A percentile compares a stretch with the other conserved stretches of the same genome.
Evolutionary conservation across 2,113 vertebrate genomes (phyloP).

Genomic region (Scalopus aquaticus): DNA sequence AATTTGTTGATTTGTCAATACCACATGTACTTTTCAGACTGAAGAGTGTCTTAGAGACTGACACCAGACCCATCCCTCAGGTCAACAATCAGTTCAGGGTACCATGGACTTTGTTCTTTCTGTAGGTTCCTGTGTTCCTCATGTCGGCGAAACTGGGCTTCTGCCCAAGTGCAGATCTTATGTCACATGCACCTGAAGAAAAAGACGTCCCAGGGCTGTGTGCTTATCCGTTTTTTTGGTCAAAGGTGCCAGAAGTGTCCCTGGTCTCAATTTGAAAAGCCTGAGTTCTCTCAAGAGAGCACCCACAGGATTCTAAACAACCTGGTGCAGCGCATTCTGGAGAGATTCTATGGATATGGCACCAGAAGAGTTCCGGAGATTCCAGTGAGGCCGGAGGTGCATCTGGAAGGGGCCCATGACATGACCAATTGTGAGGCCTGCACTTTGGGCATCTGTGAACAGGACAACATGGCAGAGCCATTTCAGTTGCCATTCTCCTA

Average conservation of each 20-base stretch:
- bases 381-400: background rate
- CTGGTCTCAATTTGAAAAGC: slow-evolving; percentile 36
- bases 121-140: slow-evolving; percentile 58
- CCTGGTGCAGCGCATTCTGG: background rate
- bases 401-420: slow-evolving; percentile 45
- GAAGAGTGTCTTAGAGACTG: background rate
- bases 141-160: slow-evolving; percentile 36
- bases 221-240: slow-evolving; percentile 39
- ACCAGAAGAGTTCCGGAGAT: background rate
- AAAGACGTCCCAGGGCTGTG: background rate
- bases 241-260: slow-evolving; percentile 66
- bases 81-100: background rate
- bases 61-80: background rate
- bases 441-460: background rate
- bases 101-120: background rate
- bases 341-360: background rate
- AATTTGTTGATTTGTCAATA: background rate
- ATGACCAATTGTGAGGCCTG: slow-evolving; percentile 27
- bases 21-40: background rate
- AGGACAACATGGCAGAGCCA: fast-evolving
- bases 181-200: background rate
- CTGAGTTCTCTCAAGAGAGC: slow-evolving; percentile 49
- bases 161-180: slow-evolving; percentile 39
- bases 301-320: slow-evolving; percentile 38
- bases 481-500: fast-evolving